Base-by-base conservation (phyloP, 2,888 invertebrate species). In the Idaea biselata region DNA sequence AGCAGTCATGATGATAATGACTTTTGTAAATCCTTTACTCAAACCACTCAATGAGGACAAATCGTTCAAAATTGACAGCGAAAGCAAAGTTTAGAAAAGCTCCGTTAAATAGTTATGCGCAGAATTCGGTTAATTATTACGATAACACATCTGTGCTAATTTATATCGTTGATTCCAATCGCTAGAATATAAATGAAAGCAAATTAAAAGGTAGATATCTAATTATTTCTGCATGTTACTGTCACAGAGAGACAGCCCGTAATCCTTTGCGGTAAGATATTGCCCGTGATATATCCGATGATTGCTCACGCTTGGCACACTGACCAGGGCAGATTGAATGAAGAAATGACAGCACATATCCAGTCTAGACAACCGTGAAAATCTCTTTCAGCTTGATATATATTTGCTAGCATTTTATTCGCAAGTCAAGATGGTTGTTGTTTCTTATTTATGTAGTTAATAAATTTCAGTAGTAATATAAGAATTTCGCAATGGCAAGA, bases 271-370 rank as follows among this genome's bases (percentile, higher is more conserved):
- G 44, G 44, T 44, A 44, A 8, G 44, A 73, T 73, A 44, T 44
- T 44, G 44, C 44, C 44, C 44, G 44, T 44, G 44, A 44, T 44
- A 44, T 44, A 75, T 73, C 72, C 69, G 74, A 73, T 77, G 80
- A 82, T 80, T 79, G 77, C 83, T 81, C 81, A 83, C 81, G 83
- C 77, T 75, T 79, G 83, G 79, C 87, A 84, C 73, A 86, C 85
- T 87, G 82, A 85, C 85, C 86, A 82, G 70, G 77, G 77, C 74
- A 75, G 69, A 76, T 73, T 72, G 77, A 70, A 77, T 77, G 81
- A 82, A 80, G 75, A 79, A 77, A 74, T 80, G 86, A 82, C 82
- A 76, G 75, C 76, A 71, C 70, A 64, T 70, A 76, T 76, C 78
- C 75, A 73, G 75, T 70, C 75, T 67, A 63, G 72, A 73, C 71